Conservation (phyloP, 2,113 vertebrate species). For the Hypocryptadius cinnamomeus region DNA sequence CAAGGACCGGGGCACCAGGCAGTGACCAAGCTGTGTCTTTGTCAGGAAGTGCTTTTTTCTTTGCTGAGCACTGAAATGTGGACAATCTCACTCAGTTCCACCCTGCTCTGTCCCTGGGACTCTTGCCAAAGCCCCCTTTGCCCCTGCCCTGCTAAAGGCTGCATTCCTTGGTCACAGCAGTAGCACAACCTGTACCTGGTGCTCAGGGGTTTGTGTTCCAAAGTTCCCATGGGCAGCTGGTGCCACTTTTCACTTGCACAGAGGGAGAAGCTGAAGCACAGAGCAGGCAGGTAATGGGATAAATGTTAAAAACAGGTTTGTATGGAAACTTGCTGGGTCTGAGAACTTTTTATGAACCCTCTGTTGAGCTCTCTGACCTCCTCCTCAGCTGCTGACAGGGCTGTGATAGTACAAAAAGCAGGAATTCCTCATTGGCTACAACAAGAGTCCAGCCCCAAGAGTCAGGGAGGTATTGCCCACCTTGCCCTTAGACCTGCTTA, state of each 20-base stretch:
- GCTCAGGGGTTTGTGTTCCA: neutral
- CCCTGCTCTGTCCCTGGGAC: neutral
- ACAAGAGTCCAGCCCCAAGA: neutral
- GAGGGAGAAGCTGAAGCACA: neutral
- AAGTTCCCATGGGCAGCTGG: neutral
- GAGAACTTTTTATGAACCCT: neutral
- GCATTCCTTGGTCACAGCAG: neutral
- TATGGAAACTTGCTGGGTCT: neutral
- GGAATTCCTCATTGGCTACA: neutral
- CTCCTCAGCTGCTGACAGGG: neutral
- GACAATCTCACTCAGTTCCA: neutral
- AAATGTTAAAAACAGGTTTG: neutral
- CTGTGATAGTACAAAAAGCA: neutral
- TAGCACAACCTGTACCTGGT: neutral
- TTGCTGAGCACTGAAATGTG: neutral
- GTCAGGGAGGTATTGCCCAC: neutral
- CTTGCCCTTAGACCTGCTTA: accelerated
- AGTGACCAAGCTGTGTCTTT: neutral
- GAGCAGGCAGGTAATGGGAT: neutral
- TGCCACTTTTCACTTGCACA: neutral
- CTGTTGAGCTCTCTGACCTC: neutral
- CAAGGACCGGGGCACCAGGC: neutral
- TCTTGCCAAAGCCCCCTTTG: neutral
- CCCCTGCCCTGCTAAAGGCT: too few species aligned
- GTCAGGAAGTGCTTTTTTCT: neutral